phyloP scores from a whole-genome alignment of 2,113 vertebrate species.

The Noturus placidus region DNA sequence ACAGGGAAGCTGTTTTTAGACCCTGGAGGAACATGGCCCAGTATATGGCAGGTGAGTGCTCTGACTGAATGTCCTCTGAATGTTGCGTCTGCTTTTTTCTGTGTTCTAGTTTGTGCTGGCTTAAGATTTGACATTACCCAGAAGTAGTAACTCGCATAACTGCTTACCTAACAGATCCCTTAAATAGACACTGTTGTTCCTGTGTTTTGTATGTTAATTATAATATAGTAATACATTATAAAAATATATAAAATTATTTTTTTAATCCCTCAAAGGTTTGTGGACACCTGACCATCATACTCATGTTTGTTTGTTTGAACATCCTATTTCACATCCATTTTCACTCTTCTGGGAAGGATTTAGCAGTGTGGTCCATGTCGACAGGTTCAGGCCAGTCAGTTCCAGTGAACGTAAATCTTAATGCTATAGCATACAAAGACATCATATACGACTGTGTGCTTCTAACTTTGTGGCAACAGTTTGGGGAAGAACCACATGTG shows the following conservation, averaged over 20 bases:
- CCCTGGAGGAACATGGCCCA: not conserved
- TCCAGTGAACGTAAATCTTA: not conserved
- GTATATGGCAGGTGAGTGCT: not conserved
- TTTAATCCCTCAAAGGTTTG: not conserved
- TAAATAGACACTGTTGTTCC: not conserved
- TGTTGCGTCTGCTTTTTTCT: not conserved
- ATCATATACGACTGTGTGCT: not conserved
- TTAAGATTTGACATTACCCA: constrained; percentile 55
- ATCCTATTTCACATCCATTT: not conserved
- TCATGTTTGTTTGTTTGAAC: not conserved
- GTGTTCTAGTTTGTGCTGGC: constrained; percentile 63
- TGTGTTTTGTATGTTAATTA: not conserved
- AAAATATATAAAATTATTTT: too few species aligned
- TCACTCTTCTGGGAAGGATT: not conserved
- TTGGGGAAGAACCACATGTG: not conserved
- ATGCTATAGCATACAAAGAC: not conserved
- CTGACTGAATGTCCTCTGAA: constrained; percentile 2
- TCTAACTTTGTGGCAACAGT: not conserved
- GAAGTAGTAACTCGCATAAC: not conserved
- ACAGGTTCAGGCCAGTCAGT: not conserved
- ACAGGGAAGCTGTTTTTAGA: not conserved
- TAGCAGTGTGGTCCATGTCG: too few species aligned
- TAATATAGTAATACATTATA: not conserved
- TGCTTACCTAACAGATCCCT: not conserved
- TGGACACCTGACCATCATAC: not conserved